Percentiles rank a stretch among this genome's conserved stretches.
Conservation (phyloP, 2,797 vertebrate species). For the Gymnocypris eckloni region DNA sequence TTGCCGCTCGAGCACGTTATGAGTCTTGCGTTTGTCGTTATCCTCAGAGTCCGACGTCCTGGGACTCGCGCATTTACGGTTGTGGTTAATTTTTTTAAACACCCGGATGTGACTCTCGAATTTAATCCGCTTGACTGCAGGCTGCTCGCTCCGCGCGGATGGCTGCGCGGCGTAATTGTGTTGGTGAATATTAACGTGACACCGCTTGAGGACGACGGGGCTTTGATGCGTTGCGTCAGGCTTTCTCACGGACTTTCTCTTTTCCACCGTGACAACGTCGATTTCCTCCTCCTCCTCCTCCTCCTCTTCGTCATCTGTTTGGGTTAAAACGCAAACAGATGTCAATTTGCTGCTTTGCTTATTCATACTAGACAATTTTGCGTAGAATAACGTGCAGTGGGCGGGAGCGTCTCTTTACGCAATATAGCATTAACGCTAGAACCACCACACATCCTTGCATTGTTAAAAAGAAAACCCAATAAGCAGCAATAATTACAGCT, state of each 20-base stretch:
- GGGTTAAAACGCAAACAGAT: neutral
- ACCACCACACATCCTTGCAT: neutral
- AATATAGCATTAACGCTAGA: constrained; percentile 38
- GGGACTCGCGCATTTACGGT: constrained; percentile 84
- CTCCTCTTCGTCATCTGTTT: constrained; percentile 61
- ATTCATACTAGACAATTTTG: constrained; percentile 2
- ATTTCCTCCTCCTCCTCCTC: constrained; percentile 75
- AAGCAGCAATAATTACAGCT: neutral
- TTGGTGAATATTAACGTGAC: constrained; percentile 88
- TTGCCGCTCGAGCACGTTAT: constrained; percentile 93
- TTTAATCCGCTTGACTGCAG: constrained; percentile 81
- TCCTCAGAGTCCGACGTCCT: constrained; percentile 85
- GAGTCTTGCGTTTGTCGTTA: constrained; percentile 87
- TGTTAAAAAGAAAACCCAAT: neutral
- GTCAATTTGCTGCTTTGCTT: neutral
- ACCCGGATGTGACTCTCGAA: constrained; percentile 78
- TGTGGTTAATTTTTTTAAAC: constrained; percentile 84
- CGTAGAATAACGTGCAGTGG: neutral
- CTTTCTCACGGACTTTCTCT: constrained; percentile 69
- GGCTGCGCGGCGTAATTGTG: constrained; percentile 92
- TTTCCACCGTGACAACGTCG: constrained; percentile 90
- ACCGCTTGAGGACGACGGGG: constrained; percentile 87
- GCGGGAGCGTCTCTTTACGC: constrained; percentile 27
- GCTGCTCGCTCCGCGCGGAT: constrained; percentile 77
- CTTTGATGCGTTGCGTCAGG: constrained; percentile 79